Evolutionary conservation across 2,113 vertebrate species (phyloP).

Genomic region (Circaetus cinerascens): DNA sequence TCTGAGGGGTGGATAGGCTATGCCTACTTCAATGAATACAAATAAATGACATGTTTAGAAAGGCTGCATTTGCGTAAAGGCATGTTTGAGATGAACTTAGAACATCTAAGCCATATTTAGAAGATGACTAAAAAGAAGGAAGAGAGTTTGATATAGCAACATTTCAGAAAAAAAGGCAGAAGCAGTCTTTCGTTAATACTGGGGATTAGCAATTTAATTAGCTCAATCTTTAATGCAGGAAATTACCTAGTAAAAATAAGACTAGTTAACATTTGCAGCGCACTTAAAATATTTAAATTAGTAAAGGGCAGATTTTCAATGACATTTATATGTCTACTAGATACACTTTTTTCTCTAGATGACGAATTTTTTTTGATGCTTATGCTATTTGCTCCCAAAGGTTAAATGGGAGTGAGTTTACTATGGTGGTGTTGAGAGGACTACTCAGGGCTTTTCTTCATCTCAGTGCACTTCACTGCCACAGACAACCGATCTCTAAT

Average conservation of each 20-base stretch:
- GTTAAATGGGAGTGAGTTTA: background rate
- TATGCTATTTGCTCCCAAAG: background rate
- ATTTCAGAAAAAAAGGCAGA: background rate
- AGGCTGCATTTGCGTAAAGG: background rate
- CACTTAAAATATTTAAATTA: background rate
- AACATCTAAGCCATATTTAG: background rate
- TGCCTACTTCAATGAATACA: background rate
- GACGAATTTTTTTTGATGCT: background rate
- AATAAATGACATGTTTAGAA: background rate
- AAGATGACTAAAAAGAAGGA: background rate
- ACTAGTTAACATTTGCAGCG: background rate
- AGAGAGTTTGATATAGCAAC: background rate
- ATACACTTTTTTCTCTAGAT: background rate
- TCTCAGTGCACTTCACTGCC: background rate
- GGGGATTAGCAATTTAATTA: conserved; percentile 3
- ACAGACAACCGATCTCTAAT: background rate
- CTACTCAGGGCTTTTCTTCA: background rate
- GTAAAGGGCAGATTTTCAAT: background rate
- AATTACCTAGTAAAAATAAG: background rate
- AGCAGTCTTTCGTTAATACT: background rate
- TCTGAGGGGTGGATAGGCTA: background rate
- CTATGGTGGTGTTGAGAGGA: background rate
- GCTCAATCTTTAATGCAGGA: background rate
- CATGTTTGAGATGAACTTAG: background rate
- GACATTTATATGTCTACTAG: background rate